These are phyloP conservation scores for Uloborus plumipes DNA, from an alignment of 2,888 invertebrate species.

Conservation along the genomic window DNA sequence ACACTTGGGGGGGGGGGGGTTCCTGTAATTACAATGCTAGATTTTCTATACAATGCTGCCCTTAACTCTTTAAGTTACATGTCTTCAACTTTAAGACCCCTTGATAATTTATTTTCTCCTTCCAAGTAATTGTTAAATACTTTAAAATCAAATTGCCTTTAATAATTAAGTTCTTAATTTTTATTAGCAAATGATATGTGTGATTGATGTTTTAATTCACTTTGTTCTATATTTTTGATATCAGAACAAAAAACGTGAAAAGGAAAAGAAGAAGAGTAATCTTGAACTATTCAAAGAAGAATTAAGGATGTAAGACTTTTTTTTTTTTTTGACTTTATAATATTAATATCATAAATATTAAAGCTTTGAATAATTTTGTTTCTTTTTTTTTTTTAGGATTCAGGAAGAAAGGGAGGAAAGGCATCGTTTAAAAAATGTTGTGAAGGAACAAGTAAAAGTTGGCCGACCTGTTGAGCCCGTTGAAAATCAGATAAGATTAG, in stretches of 20 bases:
- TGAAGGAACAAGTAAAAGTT: constrained; percentile 72
- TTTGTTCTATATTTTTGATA: constrained; percentile 28
- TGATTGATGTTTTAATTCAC: constrained; percentile 1
- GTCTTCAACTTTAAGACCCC: no score
- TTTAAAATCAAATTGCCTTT: no score
- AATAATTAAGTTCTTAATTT: no score
- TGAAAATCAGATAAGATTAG: constrained; percentile 58
- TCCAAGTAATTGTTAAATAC: no score
- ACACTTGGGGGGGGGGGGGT: no score
- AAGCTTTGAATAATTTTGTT: neutral
- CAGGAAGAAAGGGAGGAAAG: constrained; percentile 98
- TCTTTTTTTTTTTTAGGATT: constrained; percentile 77
- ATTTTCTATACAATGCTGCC: no score
- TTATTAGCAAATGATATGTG: no score
- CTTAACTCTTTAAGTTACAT: no score
- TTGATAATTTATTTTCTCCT: no score
- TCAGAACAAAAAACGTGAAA: constrained; percentile 77
- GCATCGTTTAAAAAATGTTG: constrained; percentile 87
- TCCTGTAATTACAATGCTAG: no score
- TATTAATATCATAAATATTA: neutral
- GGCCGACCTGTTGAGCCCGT: constrained; percentile 46
- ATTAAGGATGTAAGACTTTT: constrained; percentile 83
- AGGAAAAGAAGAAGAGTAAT: constrained; percentile 95
- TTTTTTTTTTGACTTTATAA: neutral
- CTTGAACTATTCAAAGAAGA: constrained; percentile 98